A percentile compares a stretch with the other conserved stretches of the same genome.
Evolutionary conservation across 2,888 invertebrate genomes (phyloP).

Genomic region (Tetragnatha montana): DNA sequence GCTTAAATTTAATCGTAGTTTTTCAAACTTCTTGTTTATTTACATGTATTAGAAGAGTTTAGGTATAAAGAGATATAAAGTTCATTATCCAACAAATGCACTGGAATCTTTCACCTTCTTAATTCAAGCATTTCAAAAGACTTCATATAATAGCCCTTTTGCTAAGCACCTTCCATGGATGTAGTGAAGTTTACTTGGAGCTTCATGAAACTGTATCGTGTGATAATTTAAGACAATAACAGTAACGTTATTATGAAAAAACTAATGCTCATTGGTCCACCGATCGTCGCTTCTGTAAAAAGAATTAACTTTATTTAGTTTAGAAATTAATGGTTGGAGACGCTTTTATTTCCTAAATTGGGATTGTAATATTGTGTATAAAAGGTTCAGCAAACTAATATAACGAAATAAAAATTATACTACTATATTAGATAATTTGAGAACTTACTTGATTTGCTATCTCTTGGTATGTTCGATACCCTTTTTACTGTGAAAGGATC

Average conservation of each 20-base stretch:
- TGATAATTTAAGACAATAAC: constrained; percentile 11
- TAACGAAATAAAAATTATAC: too few relatives aligned
- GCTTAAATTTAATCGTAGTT: neutral
- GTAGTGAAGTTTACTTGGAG: neutral
- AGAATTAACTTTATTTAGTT: neutral
- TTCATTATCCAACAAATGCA: neutral
- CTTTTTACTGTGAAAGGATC: constrained; percentile 66
- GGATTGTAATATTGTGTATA: too few relatives aligned
- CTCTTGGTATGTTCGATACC: constrained; percentile 57
- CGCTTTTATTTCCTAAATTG: too few relatives aligned
- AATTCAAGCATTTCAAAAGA: neutral
- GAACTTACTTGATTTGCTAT: constrained; percentile 53
- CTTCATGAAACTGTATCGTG: neutral
- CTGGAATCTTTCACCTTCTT: neutral
- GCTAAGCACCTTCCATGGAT: neutral
- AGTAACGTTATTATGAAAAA: constrained; percentile 10
- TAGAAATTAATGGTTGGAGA: too few relatives aligned
- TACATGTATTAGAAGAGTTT: neutral
- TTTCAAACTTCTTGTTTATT: neutral
- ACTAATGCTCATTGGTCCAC: neutral
- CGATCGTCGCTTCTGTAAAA: constrained; percentile 4
- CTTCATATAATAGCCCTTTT: neutral
- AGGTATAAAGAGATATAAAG: neutral
- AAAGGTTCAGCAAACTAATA: too few relatives aligned
- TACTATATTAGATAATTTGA: too few relatives aligned